phyloP scores from a whole-genome alignment of 2,888 invertebrate genomes.

The Chorisops tibialis region DNA sequence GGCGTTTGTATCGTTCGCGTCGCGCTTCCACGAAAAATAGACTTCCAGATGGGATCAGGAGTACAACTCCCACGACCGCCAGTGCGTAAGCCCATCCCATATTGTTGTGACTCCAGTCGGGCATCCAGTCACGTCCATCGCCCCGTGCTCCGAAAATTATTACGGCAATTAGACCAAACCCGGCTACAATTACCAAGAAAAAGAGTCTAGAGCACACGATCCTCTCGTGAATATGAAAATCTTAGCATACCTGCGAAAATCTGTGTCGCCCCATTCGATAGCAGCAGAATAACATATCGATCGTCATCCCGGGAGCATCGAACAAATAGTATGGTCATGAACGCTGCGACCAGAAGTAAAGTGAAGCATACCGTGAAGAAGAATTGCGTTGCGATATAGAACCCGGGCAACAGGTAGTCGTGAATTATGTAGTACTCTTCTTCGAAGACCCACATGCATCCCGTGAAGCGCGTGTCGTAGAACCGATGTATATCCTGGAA shows the following conservation, averaged over 20 bases:
- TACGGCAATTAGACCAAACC: conserved; percentile 79
- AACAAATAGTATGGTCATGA: conserved; percentile 70
- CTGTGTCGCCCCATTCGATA: conserved; percentile 71
- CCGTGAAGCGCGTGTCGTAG: conserved; percentile 78
- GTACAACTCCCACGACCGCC: conserved; percentile 73
- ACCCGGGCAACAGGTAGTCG: conserved; percentile 82
- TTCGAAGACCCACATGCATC: conserved; percentile 97
- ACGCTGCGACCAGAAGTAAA: conserved; percentile 69
- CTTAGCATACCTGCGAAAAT: conserved; percentile 60
- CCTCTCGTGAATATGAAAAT: neutral
- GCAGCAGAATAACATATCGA: conserved; percentile 68
- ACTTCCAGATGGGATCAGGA: conserved; percentile 71
- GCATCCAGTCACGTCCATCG: conserved; percentile 93
- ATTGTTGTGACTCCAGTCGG: conserved; percentile 92
- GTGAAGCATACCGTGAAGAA: conserved; percentile 88
- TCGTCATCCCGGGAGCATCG: conserved; percentile 74
- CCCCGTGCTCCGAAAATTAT: conserved; percentile 87
- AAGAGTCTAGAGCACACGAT: neutral
- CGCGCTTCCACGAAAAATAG: conserved; percentile 81
- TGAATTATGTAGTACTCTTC: conserved; percentile 95
- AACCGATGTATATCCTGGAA: conserved; percentile 82
- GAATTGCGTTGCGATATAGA: conserved; percentile 90
- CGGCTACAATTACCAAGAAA: conserved; percentile 53
- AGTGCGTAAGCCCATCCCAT: conserved; percentile 92
- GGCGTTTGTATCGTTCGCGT: conserved; percentile 69